phyloP scores from a whole-genome alignment of 2,113 vertebrate genomes.

The Saguinus midas region DNA sequence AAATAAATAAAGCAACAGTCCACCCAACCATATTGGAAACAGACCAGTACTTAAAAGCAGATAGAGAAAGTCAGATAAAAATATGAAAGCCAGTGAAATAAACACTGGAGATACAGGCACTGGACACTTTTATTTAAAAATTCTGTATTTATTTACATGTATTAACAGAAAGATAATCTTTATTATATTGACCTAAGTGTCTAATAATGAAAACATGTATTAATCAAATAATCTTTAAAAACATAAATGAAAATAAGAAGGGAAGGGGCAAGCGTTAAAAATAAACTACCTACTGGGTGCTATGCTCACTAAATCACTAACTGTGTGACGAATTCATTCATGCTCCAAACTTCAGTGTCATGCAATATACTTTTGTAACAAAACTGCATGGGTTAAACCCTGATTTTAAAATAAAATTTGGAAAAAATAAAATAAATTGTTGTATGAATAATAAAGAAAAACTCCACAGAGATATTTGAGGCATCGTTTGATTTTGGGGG shows the following conservation, averaged over 20 bases:
- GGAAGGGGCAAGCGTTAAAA: too few relatives aligned
- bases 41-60: not conserved
- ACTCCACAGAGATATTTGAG: not conserved
- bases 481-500: not conserved
- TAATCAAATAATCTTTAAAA: not conserved
- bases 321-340: too few relatives aligned
- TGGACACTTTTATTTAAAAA: not conserved
- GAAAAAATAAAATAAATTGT: not conserved
- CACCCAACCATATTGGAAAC: not conserved
- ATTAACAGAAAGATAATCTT: not conserved
- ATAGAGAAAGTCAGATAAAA: not conserved
- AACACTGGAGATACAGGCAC: not conserved
- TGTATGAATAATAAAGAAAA: not conserved
- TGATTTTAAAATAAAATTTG: too few relatives aligned
- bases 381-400: too few relatives aligned
- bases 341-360: too few relatives aligned
- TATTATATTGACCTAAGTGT: not conserved
- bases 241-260: not conserved
- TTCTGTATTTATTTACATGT: not conserved
- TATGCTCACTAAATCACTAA: too few relatives aligned
- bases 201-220: not conserved
- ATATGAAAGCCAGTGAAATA: not conserved
- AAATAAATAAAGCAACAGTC: not conserved
- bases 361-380: too few relatives aligned
- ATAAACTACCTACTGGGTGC: too few relatives aligned